Evolutionary conservation across 2,797 vertebrate species (phyloP).

Genomic region (Mus minutoides): DNA sequence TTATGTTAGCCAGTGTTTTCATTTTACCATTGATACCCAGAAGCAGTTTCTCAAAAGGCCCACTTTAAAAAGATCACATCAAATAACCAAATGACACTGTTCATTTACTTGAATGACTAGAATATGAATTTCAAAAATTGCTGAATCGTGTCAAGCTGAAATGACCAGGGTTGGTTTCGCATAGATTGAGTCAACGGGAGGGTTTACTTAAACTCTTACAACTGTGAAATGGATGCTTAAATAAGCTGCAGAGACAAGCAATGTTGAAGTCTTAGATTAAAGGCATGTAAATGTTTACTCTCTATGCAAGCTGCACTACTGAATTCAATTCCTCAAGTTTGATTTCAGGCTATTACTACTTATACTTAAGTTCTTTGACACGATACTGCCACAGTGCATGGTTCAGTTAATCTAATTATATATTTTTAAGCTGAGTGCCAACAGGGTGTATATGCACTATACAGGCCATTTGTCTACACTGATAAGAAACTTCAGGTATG

Average conservation of each 20-base stretch:
- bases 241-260: conserved; percentile 18
- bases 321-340: conserved; percentile 51
- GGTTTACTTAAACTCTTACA: conserved; percentile 50
- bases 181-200: conserved; percentile 30
- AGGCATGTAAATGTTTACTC: background rate
- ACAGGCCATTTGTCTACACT: background rate
- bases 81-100: conserved; percentile 74
- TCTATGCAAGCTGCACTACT: background rate
- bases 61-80: conserved; percentile 54
- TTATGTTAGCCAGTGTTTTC: conserved; percentile 72
- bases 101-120: conserved; percentile 68
- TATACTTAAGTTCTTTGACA: background rate
- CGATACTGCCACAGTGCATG: background rate
- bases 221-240: conserved; percentile 61
- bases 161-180: conserved; percentile 41
- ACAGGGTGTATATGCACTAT: background rate
- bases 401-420: conserved; percentile 36
- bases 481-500: conserved; percentile 11
- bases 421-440: background rate
- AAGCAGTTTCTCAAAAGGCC: conserved; percentile 70
- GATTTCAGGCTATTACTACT: background rate
- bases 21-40: conserved; percentile 72
- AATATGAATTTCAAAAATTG: conserved; percentile 67
- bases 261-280: conserved; percentile 53
- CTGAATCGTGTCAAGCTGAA: conserved; percentile 66